Evolutionary conservation across 2,113 vertebrate species (phyloP).

Genomic region (Bombycilla garrulus): DNA sequence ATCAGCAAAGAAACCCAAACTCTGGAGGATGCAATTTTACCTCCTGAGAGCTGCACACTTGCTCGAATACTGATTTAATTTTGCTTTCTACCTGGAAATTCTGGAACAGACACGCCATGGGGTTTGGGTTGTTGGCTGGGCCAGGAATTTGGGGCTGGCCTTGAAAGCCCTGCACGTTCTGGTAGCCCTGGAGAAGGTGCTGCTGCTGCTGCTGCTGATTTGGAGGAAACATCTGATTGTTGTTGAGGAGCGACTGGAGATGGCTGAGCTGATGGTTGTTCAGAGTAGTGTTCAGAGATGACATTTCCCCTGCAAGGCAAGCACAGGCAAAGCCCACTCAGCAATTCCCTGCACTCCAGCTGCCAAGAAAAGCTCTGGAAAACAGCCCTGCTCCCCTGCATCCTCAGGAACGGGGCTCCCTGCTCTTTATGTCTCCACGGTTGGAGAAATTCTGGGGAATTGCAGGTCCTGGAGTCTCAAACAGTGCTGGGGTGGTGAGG

Average conservation of each 20-base stretch:
- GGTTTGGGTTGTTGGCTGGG: conserved; percentile 79
- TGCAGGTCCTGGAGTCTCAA: neutral
- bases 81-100: conserved; percentile 89
- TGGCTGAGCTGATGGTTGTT: conserved; percentile 83
- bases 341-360: neutral
- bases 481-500: neutral
- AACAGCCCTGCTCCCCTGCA: neutral
- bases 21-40: neutral
- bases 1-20: neutral
- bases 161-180: conserved; percentile 85
- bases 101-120: conserved; percentile 94
- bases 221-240: conserved; percentile 86
- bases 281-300: conserved; percentile 85
- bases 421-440: neutral
- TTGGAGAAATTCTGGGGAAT: neutral
- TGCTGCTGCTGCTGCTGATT: conserved; percentile 83
- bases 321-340: conserved; percentile 53
- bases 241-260: conserved; percentile 83
- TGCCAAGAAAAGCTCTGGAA: neutral
- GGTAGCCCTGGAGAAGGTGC: conserved; percentile 83
- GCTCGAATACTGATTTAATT: neutral
- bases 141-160: conserved; percentile 82
- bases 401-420: neutral
- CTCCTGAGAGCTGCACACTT: neutral
- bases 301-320: conserved; percentile 83